A percentile compares a stretch with the other conserved stretches of the same genome.
These are phyloP conservation scores for Theocolax elegans DNA, from an alignment of 1,140 invertebrate species.

Conservation along the genomic window DNA sequence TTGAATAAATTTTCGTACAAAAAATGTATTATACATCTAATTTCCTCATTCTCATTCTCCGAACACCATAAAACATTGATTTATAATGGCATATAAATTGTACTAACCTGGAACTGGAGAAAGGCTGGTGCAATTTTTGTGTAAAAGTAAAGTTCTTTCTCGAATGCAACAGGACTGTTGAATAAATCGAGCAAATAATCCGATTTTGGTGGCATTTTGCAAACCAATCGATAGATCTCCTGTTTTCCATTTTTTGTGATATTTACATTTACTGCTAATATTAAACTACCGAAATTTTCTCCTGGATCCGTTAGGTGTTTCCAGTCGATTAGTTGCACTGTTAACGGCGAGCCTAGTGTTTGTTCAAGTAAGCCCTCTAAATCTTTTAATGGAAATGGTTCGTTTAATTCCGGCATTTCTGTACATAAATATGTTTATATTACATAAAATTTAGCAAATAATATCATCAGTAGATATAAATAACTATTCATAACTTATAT, in stretches of 20 bases:
- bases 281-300: constrained; percentile 73
- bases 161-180: constrained; percentile 70
- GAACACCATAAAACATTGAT: too few relatives aligned
- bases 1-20: too few relatives aligned
- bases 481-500: too few relatives aligned
- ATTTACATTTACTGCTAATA: constrained; percentile 64
- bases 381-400: constrained; percentile 52
- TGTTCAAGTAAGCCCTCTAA: constrained; percentile 52
- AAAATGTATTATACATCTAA: too few relatives aligned
- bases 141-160: constrained; percentile 72
- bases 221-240: constrained; percentile 66
- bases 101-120: constrained; percentile 55
- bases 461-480: too few relatives aligned
- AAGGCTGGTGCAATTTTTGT: constrained; percentile 65
- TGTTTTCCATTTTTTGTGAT: constrained; percentile 48
- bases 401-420: constrained; percentile 52
- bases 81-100: too few relatives aligned
- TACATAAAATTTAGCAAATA: too few relatives aligned
- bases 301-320: constrained; percentile 69
- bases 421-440: too few relatives aligned
- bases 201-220: constrained; percentile 71
- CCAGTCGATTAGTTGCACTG: constrained; percentile 54
- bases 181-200: constrained; percentile 69
- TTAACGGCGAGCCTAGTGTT: constrained; percentile 45
- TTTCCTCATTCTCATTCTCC: too few relatives aligned